Evolutionary conservation across 2,888 invertebrate genomes (phyloP), one percentile per base, ranked within the genome.

Genomic region (Pandemis cinnamomeana): DNA sequence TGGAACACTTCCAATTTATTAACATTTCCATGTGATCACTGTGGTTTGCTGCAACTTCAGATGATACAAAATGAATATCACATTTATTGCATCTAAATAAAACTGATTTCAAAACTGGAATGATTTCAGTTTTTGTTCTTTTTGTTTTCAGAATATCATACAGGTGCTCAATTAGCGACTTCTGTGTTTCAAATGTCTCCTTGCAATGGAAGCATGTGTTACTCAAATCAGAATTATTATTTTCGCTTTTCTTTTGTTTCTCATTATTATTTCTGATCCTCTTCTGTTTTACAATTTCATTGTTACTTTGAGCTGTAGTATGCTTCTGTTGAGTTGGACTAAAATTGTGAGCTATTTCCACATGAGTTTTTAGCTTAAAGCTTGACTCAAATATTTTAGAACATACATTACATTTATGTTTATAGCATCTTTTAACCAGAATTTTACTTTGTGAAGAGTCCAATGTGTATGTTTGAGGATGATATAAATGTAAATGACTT

Each of bases 81-180:
- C 92, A 92, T 80, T 86, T 84, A 71, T 77, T 76, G 78, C 92
- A 92, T 83, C 87, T 87, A 77, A 86, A 91, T 53, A 91, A 68
- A 69, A 83, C 80, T 46, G 84, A 85, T 80, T 89, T 84, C 62
- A 85, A 80, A 20, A 84, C 81, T 41, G 73, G 72, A 20, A 64
- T 20, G 3, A 51, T 69, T 42, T 69, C 72, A 48, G 63, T 20
- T 58, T 27, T 64, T 36, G 69, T 69, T 10, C 58, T 63, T 69
- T 77, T 78, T 74, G 81, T 68, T 71, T 87, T 80, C 41, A 92
- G 79, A 71, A 89, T 78, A 68, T 83, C 80, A 78, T 92, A 92
- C 51, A 92, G 83, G 75, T 92, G 92, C 69, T 91, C 88, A 80
- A 91, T 89, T 41, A 92, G 80, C 58, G 78, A 77, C 77, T 84